These are phyloP conservation scores for Sphaeramia orbicularis DNA, from an alignment of 2,797 vertebrate genomes.

Conservation along the genomic window DNA sequence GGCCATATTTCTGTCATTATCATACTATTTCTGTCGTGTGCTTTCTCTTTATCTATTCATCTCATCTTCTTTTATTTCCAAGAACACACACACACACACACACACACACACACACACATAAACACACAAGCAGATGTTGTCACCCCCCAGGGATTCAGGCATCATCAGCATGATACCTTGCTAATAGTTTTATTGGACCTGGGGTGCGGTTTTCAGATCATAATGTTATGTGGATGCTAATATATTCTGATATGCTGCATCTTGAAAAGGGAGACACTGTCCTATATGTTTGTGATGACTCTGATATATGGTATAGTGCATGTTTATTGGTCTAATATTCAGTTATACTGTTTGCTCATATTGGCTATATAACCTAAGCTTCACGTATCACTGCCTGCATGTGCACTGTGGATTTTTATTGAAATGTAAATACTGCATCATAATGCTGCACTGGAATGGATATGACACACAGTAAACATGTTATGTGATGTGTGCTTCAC, in stretches of 20 bases:
- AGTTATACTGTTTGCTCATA: conserved; percentile 48
- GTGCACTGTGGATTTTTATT: conserved; percentile 51
- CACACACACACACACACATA: conserved; percentile 3
- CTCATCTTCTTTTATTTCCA: not conserved
- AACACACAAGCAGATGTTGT: conserved; percentile 39
- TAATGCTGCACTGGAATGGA: conserved; percentile 28
- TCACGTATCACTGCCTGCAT: conserved; percentile 1
- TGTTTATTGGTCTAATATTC: conserved; percentile 62
- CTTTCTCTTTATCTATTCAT: not conserved
- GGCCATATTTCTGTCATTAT: conserved; percentile 32
- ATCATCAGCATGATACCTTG: conserved; percentile 60
- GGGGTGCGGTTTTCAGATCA: conserved; percentile 36
- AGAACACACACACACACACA: not conserved
- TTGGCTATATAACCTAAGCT: conserved; percentile 42
- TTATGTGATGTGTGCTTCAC: conserved; percentile 19
- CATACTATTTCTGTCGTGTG: conserved; percentile 5
- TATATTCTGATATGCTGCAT: conserved; percentile 50
- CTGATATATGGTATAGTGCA: conserved; percentile 49
- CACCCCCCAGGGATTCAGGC: conserved; percentile 35
- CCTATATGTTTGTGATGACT: conserved; percentile 44
- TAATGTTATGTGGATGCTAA: conserved; percentile 61
- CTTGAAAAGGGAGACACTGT: conserved; percentile 22
- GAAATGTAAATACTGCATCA: conserved; percentile 62
- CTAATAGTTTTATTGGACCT: conserved; percentile 71
- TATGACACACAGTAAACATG: conserved; percentile 21